Conservation (phyloP, 2,113 vertebrate genomes). For the Anthoscopus minutus region DNA sequence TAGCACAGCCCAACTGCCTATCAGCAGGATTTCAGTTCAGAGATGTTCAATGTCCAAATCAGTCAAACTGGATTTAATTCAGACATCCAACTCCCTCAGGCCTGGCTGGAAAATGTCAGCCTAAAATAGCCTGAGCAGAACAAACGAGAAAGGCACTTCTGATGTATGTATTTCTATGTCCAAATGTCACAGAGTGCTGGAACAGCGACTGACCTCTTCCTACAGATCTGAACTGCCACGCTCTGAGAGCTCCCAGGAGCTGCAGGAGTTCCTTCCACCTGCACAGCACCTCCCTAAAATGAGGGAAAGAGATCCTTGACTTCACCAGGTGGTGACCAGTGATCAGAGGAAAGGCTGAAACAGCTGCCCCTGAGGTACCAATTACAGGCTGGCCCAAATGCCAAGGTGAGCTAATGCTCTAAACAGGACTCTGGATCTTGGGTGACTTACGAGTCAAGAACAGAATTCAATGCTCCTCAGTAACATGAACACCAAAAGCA, state of each 20-base stretch:
- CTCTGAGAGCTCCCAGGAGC: neutral
- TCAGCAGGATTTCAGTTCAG: neutral
- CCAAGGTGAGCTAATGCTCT: conserved; percentile 57
- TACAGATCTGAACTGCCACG: neutral
- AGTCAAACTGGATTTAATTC: conserved; percentile 44
- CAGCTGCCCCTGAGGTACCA: neutral
- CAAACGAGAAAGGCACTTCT: neutral
- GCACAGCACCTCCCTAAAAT: neutral
- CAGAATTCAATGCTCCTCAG: neutral
- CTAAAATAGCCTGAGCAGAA: conserved; percentile 48
- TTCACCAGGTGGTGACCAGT: neutral
- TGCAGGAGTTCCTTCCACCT: neutral
- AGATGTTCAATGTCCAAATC: conserved; percentile 3
- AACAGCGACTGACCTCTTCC: neutral
- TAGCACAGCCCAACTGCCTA: neutral
- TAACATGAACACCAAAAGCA: neutral
- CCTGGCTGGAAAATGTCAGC: conserved; percentile 46
- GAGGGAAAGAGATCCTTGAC: neutral
- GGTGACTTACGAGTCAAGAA: conserved; percentile 26
- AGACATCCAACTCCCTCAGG: conserved; percentile 45
- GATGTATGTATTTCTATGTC: neutral
- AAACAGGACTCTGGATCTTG: neutral
- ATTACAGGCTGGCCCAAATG: neutral
- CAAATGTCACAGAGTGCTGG: neutral
- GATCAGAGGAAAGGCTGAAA: neutral